Conservation (phyloP, 2,797 vertebrate genomes). For the Tragopan temminckii region DNA sequence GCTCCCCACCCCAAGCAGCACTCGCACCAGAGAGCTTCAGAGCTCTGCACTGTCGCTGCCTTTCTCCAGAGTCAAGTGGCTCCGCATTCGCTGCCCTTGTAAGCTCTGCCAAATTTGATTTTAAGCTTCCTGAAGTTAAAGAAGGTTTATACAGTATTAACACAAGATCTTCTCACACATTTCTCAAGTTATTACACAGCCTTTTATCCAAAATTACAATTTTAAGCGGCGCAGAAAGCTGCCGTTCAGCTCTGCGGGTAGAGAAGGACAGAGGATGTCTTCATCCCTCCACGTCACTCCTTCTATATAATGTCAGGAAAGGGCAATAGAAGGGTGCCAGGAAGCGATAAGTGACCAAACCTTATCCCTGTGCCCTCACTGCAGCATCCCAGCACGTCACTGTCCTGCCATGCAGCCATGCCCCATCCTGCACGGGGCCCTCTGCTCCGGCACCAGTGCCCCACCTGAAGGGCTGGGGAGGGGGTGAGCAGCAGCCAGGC, state of each 20-base stretch:
- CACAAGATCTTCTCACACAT: conserved; percentile 61
- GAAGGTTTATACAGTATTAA: conserved; percentile 75
- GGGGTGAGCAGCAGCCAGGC: not conserved
- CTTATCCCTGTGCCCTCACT: rapidly evolving
- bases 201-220: conserved; percentile 65
- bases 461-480: not conserved
- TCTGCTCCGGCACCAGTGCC: not conserved
- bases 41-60: conserved; percentile 40
- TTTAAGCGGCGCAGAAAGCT: conserved; percentile 31
- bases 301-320: not conserved
- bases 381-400: not conserved
- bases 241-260: conserved; percentile 37
- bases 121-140: conserved; percentile 77
- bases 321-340: conserved; percentile 14
- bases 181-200: conserved; percentile 58
- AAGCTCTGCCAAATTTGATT: conserved; percentile 79
- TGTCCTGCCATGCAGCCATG: not conserved
- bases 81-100: conserved; percentile 65
- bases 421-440: rapidly evolving
- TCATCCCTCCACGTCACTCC: not conserved
- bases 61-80: conserved; percentile 45
- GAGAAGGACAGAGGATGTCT: conserved; percentile 63
- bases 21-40: not conserved
- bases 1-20: not conserved
- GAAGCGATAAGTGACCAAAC: not conserved